These are phyloP conservation scores for Lottia gigantea DNA, from an alignment of 2,888 invertebrate species.

Conservation along the genomic window DNA sequence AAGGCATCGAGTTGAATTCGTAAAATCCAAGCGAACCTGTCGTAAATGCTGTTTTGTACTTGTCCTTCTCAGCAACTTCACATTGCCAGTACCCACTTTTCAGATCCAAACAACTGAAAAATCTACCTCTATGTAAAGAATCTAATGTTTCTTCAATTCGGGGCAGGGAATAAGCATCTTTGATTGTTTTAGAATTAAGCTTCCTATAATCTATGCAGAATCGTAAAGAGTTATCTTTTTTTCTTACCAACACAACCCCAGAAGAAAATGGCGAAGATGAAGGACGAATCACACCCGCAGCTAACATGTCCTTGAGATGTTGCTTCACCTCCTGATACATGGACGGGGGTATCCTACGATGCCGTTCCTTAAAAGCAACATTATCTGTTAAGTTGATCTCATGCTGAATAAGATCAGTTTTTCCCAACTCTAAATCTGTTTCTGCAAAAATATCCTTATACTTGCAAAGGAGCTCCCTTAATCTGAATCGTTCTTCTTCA, in stretches of 20 bases:
- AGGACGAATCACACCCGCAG: constrained; percentile 18
- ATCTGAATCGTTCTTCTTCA: neutral
- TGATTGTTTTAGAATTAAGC: constrained; percentile 28
- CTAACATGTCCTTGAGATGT: constrained; percentile 32
- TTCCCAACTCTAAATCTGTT: constrained; percentile 25
- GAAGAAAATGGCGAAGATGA: constrained; percentile 23
- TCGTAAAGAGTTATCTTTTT: constrained; percentile 31
- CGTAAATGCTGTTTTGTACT: constrained; percentile 31
- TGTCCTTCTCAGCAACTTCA: constrained; percentile 26
- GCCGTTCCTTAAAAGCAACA: constrained; percentile 23
- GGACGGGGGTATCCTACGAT: constrained; percentile 26
- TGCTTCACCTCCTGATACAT: constrained; percentile 19
- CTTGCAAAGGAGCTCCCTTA: neutral
- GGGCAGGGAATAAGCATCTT: constrained; percentile 28
- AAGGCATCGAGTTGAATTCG: constrained; percentile 23
- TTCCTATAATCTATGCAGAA: constrained; percentile 34
- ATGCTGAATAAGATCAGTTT: constrained; percentile 29
- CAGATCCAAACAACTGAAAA: constrained; percentile 29
- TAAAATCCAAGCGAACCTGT: constrained; percentile 28
- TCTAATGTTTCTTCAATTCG: constrained; percentile 31
- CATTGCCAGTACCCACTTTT: constrained; percentile 30
- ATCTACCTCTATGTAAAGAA: constrained; percentile 23
- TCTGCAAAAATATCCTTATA: constrained; percentile 22
- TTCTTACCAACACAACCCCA: constrained; percentile 31
- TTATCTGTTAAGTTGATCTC: constrained; percentile 31